Base-by-base conservation (phyloP, 2,113 vertebrate species). In the Cardinalis cardinalis region DNA sequence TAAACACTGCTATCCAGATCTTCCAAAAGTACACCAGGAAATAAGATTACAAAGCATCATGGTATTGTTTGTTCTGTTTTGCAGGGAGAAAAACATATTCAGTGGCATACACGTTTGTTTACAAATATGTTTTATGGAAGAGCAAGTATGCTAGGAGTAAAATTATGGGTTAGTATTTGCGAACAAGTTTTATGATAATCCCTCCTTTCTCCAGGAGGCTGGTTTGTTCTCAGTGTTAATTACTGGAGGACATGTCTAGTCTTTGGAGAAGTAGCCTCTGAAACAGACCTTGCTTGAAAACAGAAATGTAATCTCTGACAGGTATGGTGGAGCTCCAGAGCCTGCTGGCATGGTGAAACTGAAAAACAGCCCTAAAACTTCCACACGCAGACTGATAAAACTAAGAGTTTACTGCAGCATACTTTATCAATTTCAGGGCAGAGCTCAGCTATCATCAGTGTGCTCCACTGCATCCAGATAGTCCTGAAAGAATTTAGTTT, bases 21-120 rank as follows among this genome's bases (percentile, higher is more conserved):
- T 75, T 51, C 34, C 13, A 68, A 31, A 52, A 51, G 20, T 44
- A 44, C 5, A 18, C 52, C 23, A 90, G 15, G 10, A 87, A 93
- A 74, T 28, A 1, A 68, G 3, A 78, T 16, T 28, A 61, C 4
- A 36, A 49, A 72, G 3, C 7, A 44, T 10, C 0, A 0, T 20
- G 6, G 8, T 12, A 85, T 24, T 46, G 11, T 25, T 49, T 71
- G 18, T 63, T 12, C 18, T 51, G 3, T 66, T 76, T 49, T 68
- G 32, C 19, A 52, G 12, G 19, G 10, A 46, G 31, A 73, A 5
- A 90, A 79, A 46, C 9, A 38, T n/a, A 41, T 12, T 34, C 14
- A 48, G 40, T 46, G 26, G 18, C 31, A 26, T 8, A 46, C 3
- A 36, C 9, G 23, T 25, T 49, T 3, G 2, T n/a, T 87, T 65